These are phyloP conservation scores for Micoletzkya japonica DNA, from an alignment of 2,888 invertebrate genomes.

Conservation along the genomic window DNA sequence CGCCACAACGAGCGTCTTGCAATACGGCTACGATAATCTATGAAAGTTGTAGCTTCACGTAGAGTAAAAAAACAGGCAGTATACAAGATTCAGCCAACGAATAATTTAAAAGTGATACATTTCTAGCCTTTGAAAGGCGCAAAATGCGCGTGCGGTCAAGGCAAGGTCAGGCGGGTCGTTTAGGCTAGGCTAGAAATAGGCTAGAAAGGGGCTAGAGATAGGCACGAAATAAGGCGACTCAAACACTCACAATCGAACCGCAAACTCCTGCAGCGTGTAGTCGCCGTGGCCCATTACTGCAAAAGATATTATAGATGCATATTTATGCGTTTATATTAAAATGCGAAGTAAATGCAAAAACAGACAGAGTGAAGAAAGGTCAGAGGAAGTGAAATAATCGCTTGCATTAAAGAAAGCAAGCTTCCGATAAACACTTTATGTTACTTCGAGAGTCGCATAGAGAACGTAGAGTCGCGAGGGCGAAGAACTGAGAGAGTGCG, in stretches of 20 bases:
- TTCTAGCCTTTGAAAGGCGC: too few species aligned
- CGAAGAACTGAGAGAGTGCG: background rate
- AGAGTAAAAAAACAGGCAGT: too few species aligned
- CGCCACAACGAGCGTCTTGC: too few species aligned
- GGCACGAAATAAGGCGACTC: background rate
- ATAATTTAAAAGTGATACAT: too few species aligned
- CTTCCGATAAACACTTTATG: background rate
- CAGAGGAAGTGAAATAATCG: slow-evolving; percentile 5
- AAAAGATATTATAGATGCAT: background rate
- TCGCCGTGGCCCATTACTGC: slow-evolving; percentile 28
- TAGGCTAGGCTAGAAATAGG: background rate
- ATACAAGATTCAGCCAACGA: too few species aligned
- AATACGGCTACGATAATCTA: too few species aligned
- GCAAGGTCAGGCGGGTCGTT: background rate
- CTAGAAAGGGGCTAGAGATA: background rate
- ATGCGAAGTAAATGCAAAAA: background rate
- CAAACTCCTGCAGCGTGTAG: slow-evolving; percentile 26
- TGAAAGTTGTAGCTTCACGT: too few species aligned
- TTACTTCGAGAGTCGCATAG: background rate
- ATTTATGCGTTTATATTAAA: background rate
- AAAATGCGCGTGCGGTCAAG: too few species aligned
- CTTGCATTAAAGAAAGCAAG: background rate
- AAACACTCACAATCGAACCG: slow-evolving; percentile 20
- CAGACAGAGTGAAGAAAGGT: background rate
- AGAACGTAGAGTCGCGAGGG: background rate